A percentile compares a stretch with the other conserved stretches of the same genome.
phyloP scores from a whole-genome alignment of 2,113 vertebrate genomes.

The Cisticola juncidis region DNA sequence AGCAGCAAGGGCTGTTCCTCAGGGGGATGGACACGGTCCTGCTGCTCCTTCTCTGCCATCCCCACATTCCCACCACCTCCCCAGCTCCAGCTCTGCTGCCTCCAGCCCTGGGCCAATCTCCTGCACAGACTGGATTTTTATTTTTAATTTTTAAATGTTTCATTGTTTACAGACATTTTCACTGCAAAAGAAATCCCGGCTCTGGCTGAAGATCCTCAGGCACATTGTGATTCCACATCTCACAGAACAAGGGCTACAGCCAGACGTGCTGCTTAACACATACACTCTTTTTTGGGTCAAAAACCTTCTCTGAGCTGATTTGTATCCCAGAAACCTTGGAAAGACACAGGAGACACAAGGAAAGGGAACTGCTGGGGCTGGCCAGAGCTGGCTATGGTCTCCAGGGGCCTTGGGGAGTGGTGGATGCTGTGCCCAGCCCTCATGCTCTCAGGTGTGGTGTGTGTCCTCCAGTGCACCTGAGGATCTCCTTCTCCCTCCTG shows the following conservation, averaged over 20 bases:
- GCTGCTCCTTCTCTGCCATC: background rate
- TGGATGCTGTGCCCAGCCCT: background rate
- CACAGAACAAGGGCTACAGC: background rate
- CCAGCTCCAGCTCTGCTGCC: background rate
- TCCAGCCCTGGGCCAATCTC: background rate
- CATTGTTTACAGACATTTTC: background rate
- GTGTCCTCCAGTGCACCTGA: accelerated
- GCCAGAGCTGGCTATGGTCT: background rate
- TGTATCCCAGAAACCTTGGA: background rate
- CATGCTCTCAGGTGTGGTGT: background rate
- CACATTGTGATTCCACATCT: background rate
- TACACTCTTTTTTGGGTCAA: background rate
- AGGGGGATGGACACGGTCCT: background rate
- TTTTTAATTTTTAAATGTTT: background rate
- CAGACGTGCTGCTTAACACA: background rate
- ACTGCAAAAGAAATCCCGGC: background rate
- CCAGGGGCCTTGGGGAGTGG: background rate
- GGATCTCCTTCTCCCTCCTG: background rate
- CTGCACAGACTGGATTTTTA: background rate
- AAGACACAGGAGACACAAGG: background rate
- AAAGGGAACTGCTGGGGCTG: background rate
- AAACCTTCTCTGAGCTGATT: background rate
- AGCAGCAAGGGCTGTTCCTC: background rate
- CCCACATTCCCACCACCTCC: background rate
- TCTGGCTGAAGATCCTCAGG: background rate